Base-by-base conservation (phyloP, 2,113 vertebrate species). In the Cariama cristata region DNA sequence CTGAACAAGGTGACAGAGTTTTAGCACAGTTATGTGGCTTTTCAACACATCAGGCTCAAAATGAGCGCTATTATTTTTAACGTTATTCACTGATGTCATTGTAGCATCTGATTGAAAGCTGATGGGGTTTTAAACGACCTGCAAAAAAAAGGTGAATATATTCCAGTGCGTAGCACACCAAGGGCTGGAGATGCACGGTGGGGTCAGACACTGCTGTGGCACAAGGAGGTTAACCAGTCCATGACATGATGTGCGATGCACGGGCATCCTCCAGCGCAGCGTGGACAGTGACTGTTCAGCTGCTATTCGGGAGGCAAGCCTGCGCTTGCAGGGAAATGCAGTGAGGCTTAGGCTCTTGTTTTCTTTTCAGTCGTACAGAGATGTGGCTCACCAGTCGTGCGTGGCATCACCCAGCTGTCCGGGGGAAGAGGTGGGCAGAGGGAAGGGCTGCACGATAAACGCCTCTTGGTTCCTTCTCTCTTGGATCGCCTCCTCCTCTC, bases 211-310 rank as follows among this genome's bases (percentile, higher is more conserved):
- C 26, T 33, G 38, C 38, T 3, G 12, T 1, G 7, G 44, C 44
- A 23, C 0, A 2, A 7, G 23, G 12, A 22, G 17, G 47, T 77
- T 62, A 50, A 66, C 26, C 0, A 2, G 52, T 40, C 71, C 68
- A 4, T 14, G 38, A 24, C 14, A 6, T 0, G 42, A 56, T 60
- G 40, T 14, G 8, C 3, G 2, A 9, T 8, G 50, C 11, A 18
- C 6, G 11, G 84, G 20, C 86, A 85, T 66, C 71, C 64, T 76
- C 42, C 1, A 3, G 63, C 14, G 7, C 40, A 58, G 76, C 68
- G 38, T 0, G 4, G 64, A 28, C 47, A 50, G 55, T 21, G 52
- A 28, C 35, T 35, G 23, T 40, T 18, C 58, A 63, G 88, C 35
- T 86, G 66, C 28, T 47, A 0, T n/a, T n/a, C 5, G 11, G 63